Percentiles rank a stretch among this genome's conserved stretches.
Evolutionary conservation across 2,113 vertebrate genomes (phyloP).

Genomic region (Phalacrocorax pelagicus): DNA sequence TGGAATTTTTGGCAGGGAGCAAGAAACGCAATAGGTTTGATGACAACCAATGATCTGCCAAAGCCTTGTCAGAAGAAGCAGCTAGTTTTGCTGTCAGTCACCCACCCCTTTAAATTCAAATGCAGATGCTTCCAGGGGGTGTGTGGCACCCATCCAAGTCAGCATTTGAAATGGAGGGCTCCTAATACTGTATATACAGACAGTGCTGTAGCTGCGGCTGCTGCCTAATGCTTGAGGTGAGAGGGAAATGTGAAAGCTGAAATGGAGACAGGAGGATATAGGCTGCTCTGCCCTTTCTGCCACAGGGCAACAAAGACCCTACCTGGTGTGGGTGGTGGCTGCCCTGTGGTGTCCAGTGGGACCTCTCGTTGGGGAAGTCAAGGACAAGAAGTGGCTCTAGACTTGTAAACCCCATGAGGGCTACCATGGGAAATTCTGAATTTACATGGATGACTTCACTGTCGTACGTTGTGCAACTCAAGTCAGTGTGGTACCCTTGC

Average conservation of each 20-base stretch:
- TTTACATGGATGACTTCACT: background rate
- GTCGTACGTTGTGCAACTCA: fast-evolving
- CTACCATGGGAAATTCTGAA: background rate
- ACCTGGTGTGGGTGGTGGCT: background rate
- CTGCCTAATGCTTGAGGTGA: slow-evolving; percentile 12
- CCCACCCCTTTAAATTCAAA: slow-evolving; percentile 82
- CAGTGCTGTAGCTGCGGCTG: background rate
- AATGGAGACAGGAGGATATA: background rate
- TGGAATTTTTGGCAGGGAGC: slow-evolving; percentile 81
- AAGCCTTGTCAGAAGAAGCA: slow-evolving; percentile 78
- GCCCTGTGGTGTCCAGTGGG: background rate
- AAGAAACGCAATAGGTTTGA: slow-evolving; percentile 80
- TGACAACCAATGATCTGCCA: slow-evolving; percentile 82
- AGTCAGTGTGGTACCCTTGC: fast-evolving
- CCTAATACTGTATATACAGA: slow-evolving; percentile 41
- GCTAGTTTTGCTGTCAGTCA: slow-evolving; percentile 79
- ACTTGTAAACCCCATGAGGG: background rate
- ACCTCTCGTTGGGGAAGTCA: background rate
- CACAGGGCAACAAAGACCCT: background rate
- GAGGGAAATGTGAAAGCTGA: background rate
- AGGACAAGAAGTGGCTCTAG: background rate
- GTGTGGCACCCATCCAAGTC: slow-evolving; percentile 67
- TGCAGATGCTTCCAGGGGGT: slow-evolving; percentile 76
- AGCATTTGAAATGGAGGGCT: slow-evolving; percentile 61
- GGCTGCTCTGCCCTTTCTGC: background rate